phyloP scores from a whole-genome alignment of 2,888 invertebrate genomes.

The Crocallis elinguaria region DNA sequence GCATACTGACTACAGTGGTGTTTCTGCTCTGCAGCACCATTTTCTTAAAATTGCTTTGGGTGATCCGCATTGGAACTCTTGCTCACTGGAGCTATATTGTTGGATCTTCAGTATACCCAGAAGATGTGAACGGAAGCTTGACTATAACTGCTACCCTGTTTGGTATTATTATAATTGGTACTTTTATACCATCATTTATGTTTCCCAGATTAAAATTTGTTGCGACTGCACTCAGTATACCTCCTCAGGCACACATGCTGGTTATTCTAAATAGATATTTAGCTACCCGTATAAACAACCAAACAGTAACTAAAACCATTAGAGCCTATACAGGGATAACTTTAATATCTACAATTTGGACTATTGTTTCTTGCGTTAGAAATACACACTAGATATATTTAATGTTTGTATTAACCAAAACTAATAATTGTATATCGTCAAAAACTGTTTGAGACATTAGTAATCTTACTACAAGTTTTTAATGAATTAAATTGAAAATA shows the following conservation, averaged over 20 bases:
- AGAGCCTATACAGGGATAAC: slow-evolving; percentile 50
- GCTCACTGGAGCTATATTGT: slow-evolving; percentile 66
- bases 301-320: slow-evolving; percentile 48
- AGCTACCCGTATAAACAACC: slow-evolving; percentile 42
- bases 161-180: slow-evolving; percentile 48
- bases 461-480: too few relatives aligned
- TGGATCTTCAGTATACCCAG: slow-evolving; percentile 51
- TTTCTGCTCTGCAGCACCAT: slow-evolving; percentile 41
- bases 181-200: slow-evolving; percentile 51
- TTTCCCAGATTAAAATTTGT: slow-evolving; percentile 53
- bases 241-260: slow-evolving; percentile 64
- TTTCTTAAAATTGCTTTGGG: slow-evolving; percentile 50
- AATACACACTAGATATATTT: too few relatives aligned
- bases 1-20: slow-evolving; percentile 43
- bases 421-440: too few relatives aligned
- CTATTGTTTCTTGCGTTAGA: slow-evolving; percentile 38
- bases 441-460: too few relatives aligned
- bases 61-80: slow-evolving; percentile 53
- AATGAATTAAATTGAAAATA: not conserved
- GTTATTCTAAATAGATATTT: slow-evolving; percentile 51
- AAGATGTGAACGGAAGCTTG: slow-evolving; percentile 40
- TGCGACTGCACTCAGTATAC: slow-evolving; percentile 56
- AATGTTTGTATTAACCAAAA: too few relatives aligned
- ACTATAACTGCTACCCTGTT: slow-evolving; percentile 50
- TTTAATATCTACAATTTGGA: slow-evolving; percentile 56